Evolutionary conservation across 1,140 invertebrate species (phyloP).

Genomic region (Maniola jurtina): DNA sequence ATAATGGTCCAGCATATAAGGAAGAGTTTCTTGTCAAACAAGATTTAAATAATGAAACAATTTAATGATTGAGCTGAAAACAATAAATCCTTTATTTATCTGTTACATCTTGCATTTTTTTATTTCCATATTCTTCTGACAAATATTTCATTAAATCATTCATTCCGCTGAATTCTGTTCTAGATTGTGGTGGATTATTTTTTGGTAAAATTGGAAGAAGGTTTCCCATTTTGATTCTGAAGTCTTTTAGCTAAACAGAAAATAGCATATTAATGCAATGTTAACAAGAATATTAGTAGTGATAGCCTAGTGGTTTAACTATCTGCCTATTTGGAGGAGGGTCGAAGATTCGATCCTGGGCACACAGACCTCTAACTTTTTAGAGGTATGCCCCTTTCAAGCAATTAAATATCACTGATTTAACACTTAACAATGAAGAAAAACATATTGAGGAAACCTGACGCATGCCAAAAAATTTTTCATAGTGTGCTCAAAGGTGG

Average conservation of each 20-base stretch:
- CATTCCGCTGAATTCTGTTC: constrained; percentile 91
- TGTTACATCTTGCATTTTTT: constrained; percentile 30
- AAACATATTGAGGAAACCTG: too few species aligned
- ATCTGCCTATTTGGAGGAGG: too few species aligned
- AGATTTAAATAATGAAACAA: constrained; percentile 81
- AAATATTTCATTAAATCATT: constrained; percentile 90
- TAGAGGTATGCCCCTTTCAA: too few species aligned
- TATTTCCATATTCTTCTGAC: constrained; percentile 77
- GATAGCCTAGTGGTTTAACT: neutral
- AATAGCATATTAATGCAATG: constrained; percentile 24
- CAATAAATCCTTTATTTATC: constrained; percentile 21
- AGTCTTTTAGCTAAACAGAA: constrained; percentile 82
- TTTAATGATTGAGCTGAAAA: constrained; percentile 33
- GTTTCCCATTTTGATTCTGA: constrained; percentile 85
- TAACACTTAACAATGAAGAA: too few species aligned
- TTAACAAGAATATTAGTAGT: neutral
- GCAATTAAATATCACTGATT: too few species aligned
- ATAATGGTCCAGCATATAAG: constrained; percentile 81
- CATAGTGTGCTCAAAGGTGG: too few species aligned
- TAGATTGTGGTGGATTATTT: constrained; percentile 88
- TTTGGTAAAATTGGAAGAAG: constrained; percentile 87
- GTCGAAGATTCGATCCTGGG: too few species aligned
- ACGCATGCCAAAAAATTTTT: too few species aligned
- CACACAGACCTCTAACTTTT: too few species aligned
- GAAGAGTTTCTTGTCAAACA: constrained; percentile 94